Base-by-base conservation (phyloP, 2,888 invertebrate genomes). In the Drosophila hawaiiensis region DNA sequence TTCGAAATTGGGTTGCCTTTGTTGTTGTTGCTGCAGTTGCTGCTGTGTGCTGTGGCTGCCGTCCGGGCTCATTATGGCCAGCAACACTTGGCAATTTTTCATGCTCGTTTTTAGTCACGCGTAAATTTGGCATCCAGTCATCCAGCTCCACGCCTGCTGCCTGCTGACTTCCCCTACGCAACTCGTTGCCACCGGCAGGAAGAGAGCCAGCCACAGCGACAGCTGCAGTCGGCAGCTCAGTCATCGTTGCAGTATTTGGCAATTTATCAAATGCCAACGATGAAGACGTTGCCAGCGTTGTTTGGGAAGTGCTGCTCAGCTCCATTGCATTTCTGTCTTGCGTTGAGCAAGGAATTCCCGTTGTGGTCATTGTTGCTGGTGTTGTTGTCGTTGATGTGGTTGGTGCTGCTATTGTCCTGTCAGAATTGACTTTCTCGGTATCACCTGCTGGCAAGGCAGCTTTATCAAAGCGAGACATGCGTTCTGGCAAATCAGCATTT, bases 251-350 rank as follows among this genome's bases (percentile, higher is more conserved):
- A 70, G 76, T 80, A 82, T 87, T 86, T 87, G 89, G 80, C 78
- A 91, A 83, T 86, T 84, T 83, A 80, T 91, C 92, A 91, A 89
- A 85, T 79, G 83, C 80, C 83, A 86, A 80, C 75, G 91, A 91
- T 84, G 91, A 91, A 82, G 87, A 89, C 75, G 86, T 86, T 75
- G 87, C 86, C 75, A 79, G 41, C 19, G 86, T 86, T 19, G 86
- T 47, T 47, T 4, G 80, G 58, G 80, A 78, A 58, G 84, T 73
- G 73, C 90, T 87, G 82, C 91, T 89, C 76, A 87, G 72, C 35
- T 89, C 78, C 39, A 71, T 69, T 29, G 73, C 78, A 61, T 67
- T 76, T 56, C 54, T 78, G 68, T 90, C 85, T 35, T 59, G 58
- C 31, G 62, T 22, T 22, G 67, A 63, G 33, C 66, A 25, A 31